Conservation (phyloP, 2,888 invertebrate species). For the Xestia xanthographa region DNA sequence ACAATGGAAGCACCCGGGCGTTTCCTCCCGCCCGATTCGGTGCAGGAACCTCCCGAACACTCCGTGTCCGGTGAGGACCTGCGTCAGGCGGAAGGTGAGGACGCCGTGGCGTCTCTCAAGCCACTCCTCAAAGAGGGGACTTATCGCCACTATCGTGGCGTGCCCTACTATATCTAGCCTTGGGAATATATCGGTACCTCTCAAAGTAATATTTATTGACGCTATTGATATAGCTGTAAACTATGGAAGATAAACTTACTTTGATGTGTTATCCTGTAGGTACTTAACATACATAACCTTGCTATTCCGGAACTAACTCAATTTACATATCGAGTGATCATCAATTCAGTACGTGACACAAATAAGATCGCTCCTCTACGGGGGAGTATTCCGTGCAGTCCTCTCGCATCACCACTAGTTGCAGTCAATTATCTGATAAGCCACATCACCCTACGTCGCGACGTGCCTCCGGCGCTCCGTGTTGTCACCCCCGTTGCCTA, state of each 20-base stretch:
- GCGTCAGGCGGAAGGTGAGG: too few relatives aligned
- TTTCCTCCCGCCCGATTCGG: too few relatives aligned
- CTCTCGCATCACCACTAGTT: constrained; percentile 76
- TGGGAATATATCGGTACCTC: background rate
- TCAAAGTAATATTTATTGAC: constrained; percentile 1
- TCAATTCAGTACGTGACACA: constrained; percentile 69
- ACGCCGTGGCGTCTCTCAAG: too few relatives aligned
- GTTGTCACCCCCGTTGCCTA: constrained; percentile 73
- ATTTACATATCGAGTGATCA: constrained; percentile 67
- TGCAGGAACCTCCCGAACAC: too few relatives aligned
- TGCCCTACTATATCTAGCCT: background rate
- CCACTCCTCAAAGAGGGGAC: too few relatives aligned
- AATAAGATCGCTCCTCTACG: constrained; percentile 58
- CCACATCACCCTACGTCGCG: constrained; percentile 71
- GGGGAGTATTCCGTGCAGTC: constrained; percentile 69
- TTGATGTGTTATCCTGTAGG: constrained; percentile 15
- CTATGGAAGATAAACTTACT: constrained; percentile 8
- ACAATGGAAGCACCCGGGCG: too few relatives aligned
- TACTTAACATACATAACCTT: constrained; percentile 44
- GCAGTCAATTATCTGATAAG: constrained; percentile 88
- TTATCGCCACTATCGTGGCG: too few relatives aligned
- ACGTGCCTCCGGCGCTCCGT: constrained; percentile 64
- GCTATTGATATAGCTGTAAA: constrained; percentile 1
- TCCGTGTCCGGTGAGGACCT: too few relatives aligned
- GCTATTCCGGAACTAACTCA: constrained; percentile 57